Evolutionary conservation across 2,797 vertebrate species (phyloP).

Genomic region (Coreius guichenoti): DNA sequence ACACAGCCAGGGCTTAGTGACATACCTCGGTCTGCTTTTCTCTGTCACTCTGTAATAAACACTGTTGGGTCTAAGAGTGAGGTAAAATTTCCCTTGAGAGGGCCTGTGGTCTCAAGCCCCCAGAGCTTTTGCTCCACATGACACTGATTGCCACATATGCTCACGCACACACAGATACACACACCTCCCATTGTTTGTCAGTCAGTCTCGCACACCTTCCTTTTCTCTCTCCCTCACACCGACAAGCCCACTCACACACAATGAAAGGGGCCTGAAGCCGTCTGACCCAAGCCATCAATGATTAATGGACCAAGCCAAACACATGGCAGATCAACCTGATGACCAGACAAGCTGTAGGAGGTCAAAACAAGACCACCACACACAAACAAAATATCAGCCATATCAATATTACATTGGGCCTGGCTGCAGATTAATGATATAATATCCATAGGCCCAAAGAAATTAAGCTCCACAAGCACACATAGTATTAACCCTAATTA

Average conservation of each 20-base stretch:
- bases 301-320: constrained; percentile 80
- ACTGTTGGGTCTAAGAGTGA: constrained; percentile 37
- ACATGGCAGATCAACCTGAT: constrained; percentile 66
- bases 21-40: constrained; percentile 29
- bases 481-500: constrained; percentile 3
- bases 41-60: constrained; percentile 46
- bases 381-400: constrained; percentile 47
- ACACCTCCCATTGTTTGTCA: constrained; percentile 45
- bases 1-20: constrained; percentile 33
- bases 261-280: constrained; percentile 41
- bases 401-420: constrained; percentile 7
- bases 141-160: constrained; percentile 47
- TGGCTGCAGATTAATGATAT: constrained; percentile 44
- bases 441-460: constrained; percentile 7
- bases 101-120: constrained; percentile 32
- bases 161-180: constrained; percentile 23
- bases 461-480: constrained; percentile 21
- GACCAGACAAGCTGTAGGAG: constrained; percentile 63
- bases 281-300: constrained; percentile 72
- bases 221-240: constrained; percentile 17
- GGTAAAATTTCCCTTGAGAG: constrained; percentile 48
- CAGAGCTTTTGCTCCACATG: constrained; percentile 34
- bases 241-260: constrained; percentile 56
- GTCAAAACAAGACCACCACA: constrained; percentile 26
- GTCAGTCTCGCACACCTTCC: constrained; percentile 22